A percentile compares a stretch with the other conserved stretches of the same genome.
These are phyloP conservation scores for Felis catus DNA, from an alignment of 2,113 vertebrate species.

Conservation along the genomic window DNA sequence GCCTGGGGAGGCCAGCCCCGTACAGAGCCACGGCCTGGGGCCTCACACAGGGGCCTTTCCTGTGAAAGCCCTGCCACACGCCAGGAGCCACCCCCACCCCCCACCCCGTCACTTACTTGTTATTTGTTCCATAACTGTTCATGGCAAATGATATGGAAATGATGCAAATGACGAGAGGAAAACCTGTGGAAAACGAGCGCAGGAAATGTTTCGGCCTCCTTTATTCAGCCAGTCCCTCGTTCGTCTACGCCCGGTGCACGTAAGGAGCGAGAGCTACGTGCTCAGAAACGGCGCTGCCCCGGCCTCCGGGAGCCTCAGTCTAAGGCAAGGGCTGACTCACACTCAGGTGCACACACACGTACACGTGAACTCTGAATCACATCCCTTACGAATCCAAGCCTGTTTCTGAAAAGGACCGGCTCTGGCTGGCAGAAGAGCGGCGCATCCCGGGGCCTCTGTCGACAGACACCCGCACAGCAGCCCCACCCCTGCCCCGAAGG, in stretches of 20 bases:
- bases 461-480: background rate
- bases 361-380: background rate
- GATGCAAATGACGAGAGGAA: conserved; percentile 91
- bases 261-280: rapidly evolving
- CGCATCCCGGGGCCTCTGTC: background rate
- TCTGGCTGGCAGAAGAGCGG: background rate
- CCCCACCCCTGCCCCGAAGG: too few species aligned
- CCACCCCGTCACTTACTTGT: conserved; percentile 48
- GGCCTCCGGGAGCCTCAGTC: background rate
- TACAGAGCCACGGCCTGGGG: background rate
- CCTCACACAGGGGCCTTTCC: rapidly evolving
- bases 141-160: conserved; percentile 90
- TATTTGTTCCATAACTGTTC: conserved; percentile 89
- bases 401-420: background rate
- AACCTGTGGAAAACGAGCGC: conserved; percentile 84
- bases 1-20: background rate
- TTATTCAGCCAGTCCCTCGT: rapidly evolving
- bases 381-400: background rate
- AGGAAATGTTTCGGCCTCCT: rapidly evolving
- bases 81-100: background rate
- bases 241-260: rapidly evolving
- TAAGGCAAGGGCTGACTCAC: background rate
- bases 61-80: rapidly evolving
- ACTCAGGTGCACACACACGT: rapidly evolving
- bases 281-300: background rate